Conservation (phyloP, 2,888 invertebrate species). For the Parnassius apollo region DNA sequence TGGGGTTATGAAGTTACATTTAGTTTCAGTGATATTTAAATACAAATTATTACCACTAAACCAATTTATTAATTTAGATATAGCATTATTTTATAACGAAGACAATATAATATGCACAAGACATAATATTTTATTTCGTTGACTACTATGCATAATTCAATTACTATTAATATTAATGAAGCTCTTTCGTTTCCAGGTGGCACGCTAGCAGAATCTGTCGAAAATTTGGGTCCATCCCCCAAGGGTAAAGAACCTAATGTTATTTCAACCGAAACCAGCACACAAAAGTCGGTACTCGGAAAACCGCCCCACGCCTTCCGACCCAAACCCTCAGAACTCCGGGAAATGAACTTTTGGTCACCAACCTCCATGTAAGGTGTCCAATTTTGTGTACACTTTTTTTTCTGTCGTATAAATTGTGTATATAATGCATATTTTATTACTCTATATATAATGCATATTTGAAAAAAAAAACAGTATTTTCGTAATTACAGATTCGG, state of each 20-base stretch:
- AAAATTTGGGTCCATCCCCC: constrained; percentile 69
- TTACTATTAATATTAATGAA: too few relatives aligned
- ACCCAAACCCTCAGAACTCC: constrained; percentile 85
- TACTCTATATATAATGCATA: background rate
- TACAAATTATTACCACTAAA: too few relatives aligned
- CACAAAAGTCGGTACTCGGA: constrained; percentile 50
- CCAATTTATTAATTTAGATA: too few relatives aligned
- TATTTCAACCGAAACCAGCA: constrained; percentile 36
- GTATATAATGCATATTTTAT: background rate
- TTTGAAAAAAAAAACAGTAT: constrained; percentile 4
- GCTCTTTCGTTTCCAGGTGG: constrained; percentile 42
- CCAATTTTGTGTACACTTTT: background rate
- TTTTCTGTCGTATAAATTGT: background rate
- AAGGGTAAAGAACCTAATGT: constrained; percentile 43
- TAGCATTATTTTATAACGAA: too few relatives aligned
- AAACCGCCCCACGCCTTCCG: constrained; percentile 60
- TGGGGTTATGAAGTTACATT: too few relatives aligned
- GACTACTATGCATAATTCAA: too few relatives aligned
- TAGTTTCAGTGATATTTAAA: too few relatives aligned
- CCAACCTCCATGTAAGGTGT: constrained; percentile 88
- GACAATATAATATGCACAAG: too few relatives aligned
- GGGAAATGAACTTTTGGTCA: constrained; percentile 93
- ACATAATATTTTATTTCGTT: too few relatives aligned
- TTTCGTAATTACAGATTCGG: constrained; percentile 2
- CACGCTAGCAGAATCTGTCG: constrained; percentile 66